Evolutionary conservation across 2,888 invertebrate genomes (phyloP), one percentile per base, ranked within the genome.

Genomic region (Polyploca ridens): DNA sequence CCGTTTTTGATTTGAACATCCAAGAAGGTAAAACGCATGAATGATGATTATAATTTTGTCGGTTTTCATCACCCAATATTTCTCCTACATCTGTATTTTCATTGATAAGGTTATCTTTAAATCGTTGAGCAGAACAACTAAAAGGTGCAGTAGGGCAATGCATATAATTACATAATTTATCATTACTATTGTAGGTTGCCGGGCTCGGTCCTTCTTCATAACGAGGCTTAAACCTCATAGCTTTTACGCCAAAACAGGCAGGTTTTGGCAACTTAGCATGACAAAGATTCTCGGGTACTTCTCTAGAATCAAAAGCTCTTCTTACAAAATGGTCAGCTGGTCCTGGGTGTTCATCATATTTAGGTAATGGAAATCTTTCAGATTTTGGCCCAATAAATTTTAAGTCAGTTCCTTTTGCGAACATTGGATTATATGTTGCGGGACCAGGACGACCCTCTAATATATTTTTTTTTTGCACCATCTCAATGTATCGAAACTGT

Each of bases 401-500:
- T 63, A 87, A 73, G 64, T 84, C 65, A 16, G 78, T 76, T 14
- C 83, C 78, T 70, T 78, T 84, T n/a, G 85, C 80, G 13, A 64
- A 46, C n/a, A 66, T 76, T 33, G 89, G 90, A n/a, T 57, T 74
- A 66, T 93, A 93, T 16, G 77, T 64, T 60, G 85, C 82, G 13
- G 92, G 92, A 3, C 93, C 89, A 13, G 93, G 92, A 2, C 69
- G 72, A 58, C 74, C 79, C 68, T 92, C 88, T 62, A 73, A 68
- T 62, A 89, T 75, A 69, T 87, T 82, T 69, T 70, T 82, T 68
- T 79, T 72, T 71, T 92, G 90, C 14, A 92, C 69, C 69, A 83
- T 83, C 78, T 93, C 93, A 64, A 91, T 87, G 68, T 78, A 91
- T 65, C 93, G 84, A 35, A 85, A 72, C 69, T 91, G 90, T 69